Evolutionary conservation across 2,797 vertebrate species (phyloP), one percentile per base, ranked within the genome.

Genomic region (Acanthurus tractus): DNA sequence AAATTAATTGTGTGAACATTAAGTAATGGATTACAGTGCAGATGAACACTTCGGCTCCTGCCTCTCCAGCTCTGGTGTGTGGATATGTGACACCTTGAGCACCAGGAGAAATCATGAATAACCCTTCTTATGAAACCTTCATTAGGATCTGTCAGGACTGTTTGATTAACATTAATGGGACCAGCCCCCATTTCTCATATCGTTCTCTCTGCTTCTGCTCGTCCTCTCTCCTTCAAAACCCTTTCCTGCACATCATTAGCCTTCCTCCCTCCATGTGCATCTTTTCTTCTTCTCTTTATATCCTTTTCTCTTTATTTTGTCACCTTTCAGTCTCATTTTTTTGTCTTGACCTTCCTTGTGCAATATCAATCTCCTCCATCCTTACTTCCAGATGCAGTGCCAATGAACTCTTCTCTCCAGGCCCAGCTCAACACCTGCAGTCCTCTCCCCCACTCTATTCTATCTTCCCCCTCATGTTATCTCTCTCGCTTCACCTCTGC

Each of bases 101-200:
- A 63, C 2, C 6, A 65, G 64, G 50, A 88, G 38, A 74, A 79
- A 79, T 86, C 83, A 81, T 78, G 79, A 90, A 84, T 83, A 86
- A 78, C 72, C 69, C 63, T 71, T 79, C 73, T 72, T 77, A 84
- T 83, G 82, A 88, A 88, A 83, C 82, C 86, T 88, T 90, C 83
- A 87, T 89, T 89, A 87, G 74, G 70, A 87, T 69, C 79, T 89
- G 88, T 87, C 88, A 90, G 23, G 25, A 52, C 67, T 79, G 67
- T 86, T 90, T 86, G 82, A 91, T 87, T 88, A 89, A 86, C 88
- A 90, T 90, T 90, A 91, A 90, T 86, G 78, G 74, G 66, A 67
- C 75, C 81, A 49, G 55, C 57, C 59, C 74, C 52, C 64, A 61
- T 87, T 86, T 68, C 49, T 87, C 81, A 64, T 64, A 63, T 57